Conservation (phyloP, 2,113 vertebrate species). For the Montifringilla adamsi region DNA sequence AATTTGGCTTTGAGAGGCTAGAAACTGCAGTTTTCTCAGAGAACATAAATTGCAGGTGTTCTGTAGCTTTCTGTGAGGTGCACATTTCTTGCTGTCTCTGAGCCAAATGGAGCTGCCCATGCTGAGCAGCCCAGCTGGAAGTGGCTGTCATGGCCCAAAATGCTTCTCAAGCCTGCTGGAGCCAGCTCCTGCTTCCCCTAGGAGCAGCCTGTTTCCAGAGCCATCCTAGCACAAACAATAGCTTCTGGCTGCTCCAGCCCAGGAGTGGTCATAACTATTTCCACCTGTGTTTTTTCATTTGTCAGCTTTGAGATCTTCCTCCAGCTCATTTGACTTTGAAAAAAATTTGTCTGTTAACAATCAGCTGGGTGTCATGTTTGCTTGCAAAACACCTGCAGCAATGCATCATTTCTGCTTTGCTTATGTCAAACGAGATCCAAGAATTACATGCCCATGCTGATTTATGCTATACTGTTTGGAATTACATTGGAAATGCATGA, state of each 20-base stretch:
- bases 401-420: background rate
- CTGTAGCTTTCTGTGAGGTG: background rate
- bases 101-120: background rate
- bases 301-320: slow-evolving; percentile 10
- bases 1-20: background rate
- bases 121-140: background rate
- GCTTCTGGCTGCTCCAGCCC: background rate
- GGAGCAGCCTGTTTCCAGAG: background rate
- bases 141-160: background rate
- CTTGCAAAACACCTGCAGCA: slow-evolving; percentile 57
- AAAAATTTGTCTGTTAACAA: background rate
- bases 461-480: background rate
- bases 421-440: slow-evolving; percentile 21
- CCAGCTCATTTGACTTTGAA: slow-evolving; percentile 13
- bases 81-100: background rate
- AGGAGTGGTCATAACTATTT: background rate
- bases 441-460: slow-evolving; percentile 17
- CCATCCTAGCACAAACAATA: background rate
- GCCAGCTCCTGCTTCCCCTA: background rate
- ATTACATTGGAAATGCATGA: background rate
- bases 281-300: slow-evolving; percentile 16
- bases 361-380: slow-evolving; percentile 1
- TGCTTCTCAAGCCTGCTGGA: background rate
- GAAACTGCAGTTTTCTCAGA: background rate
- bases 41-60: background rate